Evolutionary conservation across 1,140 invertebrate genomes (phyloP), one percentile per base, ranked within the genome.

Genomic region (Conus betulinus): DNA sequence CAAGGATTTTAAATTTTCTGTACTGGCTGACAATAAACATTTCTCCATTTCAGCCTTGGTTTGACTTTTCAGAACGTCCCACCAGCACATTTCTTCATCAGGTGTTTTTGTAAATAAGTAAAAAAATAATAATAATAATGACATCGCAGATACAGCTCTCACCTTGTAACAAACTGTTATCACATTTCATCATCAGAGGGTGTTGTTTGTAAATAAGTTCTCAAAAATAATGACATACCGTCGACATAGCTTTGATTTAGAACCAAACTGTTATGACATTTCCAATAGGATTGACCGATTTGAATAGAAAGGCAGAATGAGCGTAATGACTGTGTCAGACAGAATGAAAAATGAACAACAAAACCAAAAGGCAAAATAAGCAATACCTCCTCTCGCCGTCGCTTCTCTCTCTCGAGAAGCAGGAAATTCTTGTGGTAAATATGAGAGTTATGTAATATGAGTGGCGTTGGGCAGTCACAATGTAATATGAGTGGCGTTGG

Each of bases 191-290:
- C 13, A 25, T 82, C 17, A 82, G 84, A 23, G 39, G 20, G 51
- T 83, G 67, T 53, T 63, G 7, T 0, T 76, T 53, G 23, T 81
- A n/a, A 52, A 6, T 23, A 25, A 27, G 39, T 78, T 53, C 23
- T 85, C 84, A 63, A 13, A 27, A 20, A 20, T 57, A 60, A 25
- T 78, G 17, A 17, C 5, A 23, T 25, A 27, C 57, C 67, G 27
- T 51, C 76, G 8, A 27, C 11, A 23, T 39, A 78, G 25, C 67
- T 71, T 39, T 53, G n/a, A 84, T 87, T 11, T 17, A 52, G 51
- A 82, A 90, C 63, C 17, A 91, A n/a, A 87, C 74, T 71, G 84
- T 88, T 89, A 84, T 91, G 89, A 87, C 87, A 91, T 60, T 91
- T 89, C 89, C 91, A 74, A n/a, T 84, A 89, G 11, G 74, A n/a